These are phyloP conservation scores for Perodicticus potto DNA, from an alignment of 2,797 vertebrate genomes.

Conservation along the genomic window DNA sequence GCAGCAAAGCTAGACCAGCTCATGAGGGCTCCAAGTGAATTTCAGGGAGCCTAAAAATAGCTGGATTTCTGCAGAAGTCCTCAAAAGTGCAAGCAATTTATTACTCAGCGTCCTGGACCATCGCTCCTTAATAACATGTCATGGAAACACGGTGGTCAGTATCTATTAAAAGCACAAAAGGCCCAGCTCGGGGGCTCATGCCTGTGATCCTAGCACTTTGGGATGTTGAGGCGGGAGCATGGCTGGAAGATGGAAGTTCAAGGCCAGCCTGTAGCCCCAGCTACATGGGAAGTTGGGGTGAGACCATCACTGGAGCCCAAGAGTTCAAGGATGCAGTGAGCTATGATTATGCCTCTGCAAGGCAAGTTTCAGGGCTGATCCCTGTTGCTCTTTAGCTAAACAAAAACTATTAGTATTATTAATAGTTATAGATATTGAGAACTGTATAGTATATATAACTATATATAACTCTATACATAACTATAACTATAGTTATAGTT, in stretches of 20 bases:
- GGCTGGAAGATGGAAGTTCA: neutral
- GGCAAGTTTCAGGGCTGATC: neutral
- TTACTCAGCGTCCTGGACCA: neutral
- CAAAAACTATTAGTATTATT: neutral
- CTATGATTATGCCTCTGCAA: neutral
- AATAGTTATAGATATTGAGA: no score
- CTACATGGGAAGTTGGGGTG: neutral
- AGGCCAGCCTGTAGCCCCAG: neutral
- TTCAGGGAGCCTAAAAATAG: neutral
- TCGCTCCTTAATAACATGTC: neutral
- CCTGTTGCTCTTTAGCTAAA: constrained; percentile 45
- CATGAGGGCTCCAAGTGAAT: neutral
- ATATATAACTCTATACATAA: no score
- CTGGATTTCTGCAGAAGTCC: neutral
- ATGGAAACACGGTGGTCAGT: neutral
- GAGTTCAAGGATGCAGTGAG: neutral
- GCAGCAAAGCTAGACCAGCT: neutral
- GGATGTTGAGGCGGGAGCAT: neutral
- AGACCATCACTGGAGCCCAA: neutral
- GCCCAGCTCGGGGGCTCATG: neutral
- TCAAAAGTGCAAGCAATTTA: neutral
- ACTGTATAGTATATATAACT: no score
- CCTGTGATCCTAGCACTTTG: neutral
- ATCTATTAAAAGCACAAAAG: neutral
- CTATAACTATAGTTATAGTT: no score